These are phyloP conservation scores for Polymixis lichenea DNA, from an alignment of 2,888 invertebrate species.

Conservation along the genomic window DNA sequence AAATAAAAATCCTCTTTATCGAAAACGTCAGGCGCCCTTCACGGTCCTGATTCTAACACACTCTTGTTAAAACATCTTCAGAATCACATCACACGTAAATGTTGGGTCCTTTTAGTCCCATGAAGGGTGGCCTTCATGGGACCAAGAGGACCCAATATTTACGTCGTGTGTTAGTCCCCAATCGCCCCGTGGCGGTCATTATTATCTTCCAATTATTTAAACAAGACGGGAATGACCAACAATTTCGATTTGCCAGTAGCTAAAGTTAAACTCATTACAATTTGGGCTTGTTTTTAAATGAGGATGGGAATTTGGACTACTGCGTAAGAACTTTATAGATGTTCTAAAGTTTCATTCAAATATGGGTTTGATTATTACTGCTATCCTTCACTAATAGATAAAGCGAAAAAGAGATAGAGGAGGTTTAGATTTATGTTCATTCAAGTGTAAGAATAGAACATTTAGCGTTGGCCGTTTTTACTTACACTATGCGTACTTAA, in stretches of 20 bases:
- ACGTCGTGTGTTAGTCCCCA: slow-evolving; percentile 3
- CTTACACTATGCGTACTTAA: too few relatives aligned
- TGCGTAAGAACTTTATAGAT: not conserved
- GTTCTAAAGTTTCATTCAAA: not conserved
- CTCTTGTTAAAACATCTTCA: slow-evolving; percentile 12
- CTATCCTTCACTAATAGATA: not conserved
- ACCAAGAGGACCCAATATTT: slow-evolving; percentile 11
- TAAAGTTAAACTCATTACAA: slow-evolving; percentile 31
- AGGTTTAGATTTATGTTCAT: not conserved
- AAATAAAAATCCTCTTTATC: not conserved
- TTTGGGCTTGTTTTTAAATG: slow-evolving; percentile 26
- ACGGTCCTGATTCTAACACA: not conserved
- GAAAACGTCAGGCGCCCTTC: not conserved
- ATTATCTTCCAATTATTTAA: slow-evolving; percentile 79
- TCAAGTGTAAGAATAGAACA: too few relatives aligned
- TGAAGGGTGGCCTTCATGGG: too few relatives aligned
- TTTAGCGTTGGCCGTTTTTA: too few relatives aligned
- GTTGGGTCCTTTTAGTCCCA: too few relatives aligned
- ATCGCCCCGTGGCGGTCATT: slow-evolving; percentile 65
- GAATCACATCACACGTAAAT: too few relatives aligned
- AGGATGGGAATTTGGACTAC: not conserved
- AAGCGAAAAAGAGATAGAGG: not conserved
- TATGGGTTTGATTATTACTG: not conserved
- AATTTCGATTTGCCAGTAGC: slow-evolving; percentile 66
- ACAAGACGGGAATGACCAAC: slow-evolving; percentile 71